phyloP scores from a whole-genome alignment of 2,797 vertebrate species.

The Microchirus variegatus region DNA sequence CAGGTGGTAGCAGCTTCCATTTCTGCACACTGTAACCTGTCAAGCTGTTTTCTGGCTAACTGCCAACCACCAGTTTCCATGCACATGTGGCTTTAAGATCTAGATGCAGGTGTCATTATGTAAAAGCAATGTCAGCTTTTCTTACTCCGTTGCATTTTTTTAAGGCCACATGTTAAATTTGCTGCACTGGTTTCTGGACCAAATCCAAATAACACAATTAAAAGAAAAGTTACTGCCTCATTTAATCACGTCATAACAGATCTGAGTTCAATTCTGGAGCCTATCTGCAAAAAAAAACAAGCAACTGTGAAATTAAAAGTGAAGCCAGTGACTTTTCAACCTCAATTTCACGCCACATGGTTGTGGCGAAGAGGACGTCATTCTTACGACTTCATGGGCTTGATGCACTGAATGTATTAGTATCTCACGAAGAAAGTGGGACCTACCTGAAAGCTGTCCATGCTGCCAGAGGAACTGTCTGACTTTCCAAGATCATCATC shows the following conservation, averaged over 20 bases:
- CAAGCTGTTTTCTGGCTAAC: conserved; percentile 42
- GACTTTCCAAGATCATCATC: conserved; percentile 95
- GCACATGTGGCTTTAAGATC: conserved; percentile 41
- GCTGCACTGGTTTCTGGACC: not conserved
- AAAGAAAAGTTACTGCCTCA: not conserved
- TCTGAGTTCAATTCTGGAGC: conserved; percentile 17
- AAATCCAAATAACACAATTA: conserved; percentile 2
- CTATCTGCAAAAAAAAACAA: conserved; percentile 30
- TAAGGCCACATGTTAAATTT: conserved; percentile 2
- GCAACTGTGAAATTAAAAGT: conserved; percentile 25
- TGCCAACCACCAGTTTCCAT: conserved; percentile 46
- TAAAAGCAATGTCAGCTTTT: conserved; percentile 9
- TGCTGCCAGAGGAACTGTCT: conserved; percentile 90
- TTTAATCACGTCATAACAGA: not conserved
- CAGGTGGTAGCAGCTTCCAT: conserved; percentile 42
- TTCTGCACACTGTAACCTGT: conserved; percentile 39
- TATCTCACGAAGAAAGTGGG: conserved; percentile 14
- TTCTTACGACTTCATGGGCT: conserved; percentile 3
- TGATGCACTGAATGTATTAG: conserved; percentile 4
- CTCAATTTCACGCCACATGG: conserved; percentile 36
- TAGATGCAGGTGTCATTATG: conserved; percentile 5
- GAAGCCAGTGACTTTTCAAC: conserved; percentile 22
- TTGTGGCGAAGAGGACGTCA: conserved; percentile 22
- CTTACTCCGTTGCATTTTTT: conserved; percentile 6
- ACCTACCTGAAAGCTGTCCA: conserved; percentile 94